Base-by-base conservation (phyloP, 1,140 invertebrate species). In the Radopholus similis region DNA sequence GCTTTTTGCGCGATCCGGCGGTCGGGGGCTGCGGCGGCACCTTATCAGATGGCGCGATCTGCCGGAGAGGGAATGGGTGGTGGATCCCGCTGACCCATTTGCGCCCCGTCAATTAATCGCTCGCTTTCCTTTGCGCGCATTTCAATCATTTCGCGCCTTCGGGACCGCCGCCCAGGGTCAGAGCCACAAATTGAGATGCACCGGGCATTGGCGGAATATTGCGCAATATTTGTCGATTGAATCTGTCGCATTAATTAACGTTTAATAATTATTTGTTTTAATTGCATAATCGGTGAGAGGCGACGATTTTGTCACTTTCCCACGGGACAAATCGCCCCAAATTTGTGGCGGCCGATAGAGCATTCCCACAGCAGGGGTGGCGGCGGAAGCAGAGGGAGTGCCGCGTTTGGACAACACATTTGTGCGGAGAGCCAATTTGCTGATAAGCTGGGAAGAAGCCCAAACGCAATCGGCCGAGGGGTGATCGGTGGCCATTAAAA, bases 291-390 rank as follows among this genome's bases (percentile, higher is more conserved):
- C n/a, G n/a, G n/a, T n/a, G n/a, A n/a, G n/a, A n/a, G n/a, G 47
- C 47, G 47, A 51, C 47, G 30, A 51, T 1, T 51, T 51, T 51
- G 47, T 13, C 47, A 51, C 47, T 51, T 51, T 51, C 47, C 30
- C 47, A 51, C 11, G 47, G 47, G 30, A 51, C 30, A n/a, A 40
- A 40, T 40, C 11, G 38, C 38, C 38, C 38, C n/a, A n/a, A n/a
- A n/a, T n/a, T n/a, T n/a, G n/a, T n/a, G n/a, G n/a, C n/a, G n/a
- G n/a, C n/a, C n/a, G n/a, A n/a, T n/a, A n/a, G n/a, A n/a, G n/a
- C n/a, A n/a, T n/a, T n/a, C n/a, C n/a, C n/a, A n/a, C n/a, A n/a
- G n/a, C n/a, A n/a, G n/a, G n/a, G n/a, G n/a, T n/a, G n/a, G n/a
- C n/a, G n/a, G n/a, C n/a, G n/a, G n/a, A n/a, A n/a, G n/a, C n/a